Evolutionary conservation across 2,888 invertebrate genomes (phyloP).

Genomic region (Aspidiotus rigidus): DNA sequence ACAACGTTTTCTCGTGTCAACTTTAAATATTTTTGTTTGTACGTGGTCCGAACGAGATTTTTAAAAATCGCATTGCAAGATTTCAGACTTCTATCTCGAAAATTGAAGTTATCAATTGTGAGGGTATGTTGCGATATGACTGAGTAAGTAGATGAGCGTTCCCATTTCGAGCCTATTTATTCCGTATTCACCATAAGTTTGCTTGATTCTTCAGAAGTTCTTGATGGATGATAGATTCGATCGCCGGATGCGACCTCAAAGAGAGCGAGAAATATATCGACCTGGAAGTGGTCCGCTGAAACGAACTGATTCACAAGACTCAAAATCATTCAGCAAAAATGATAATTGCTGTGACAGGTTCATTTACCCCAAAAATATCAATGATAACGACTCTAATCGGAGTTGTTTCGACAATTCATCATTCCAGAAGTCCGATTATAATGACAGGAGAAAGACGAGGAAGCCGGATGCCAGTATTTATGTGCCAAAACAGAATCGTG

Average conservation of each 20-base stretch:
- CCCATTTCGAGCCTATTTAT: too few species aligned
- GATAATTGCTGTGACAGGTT: neutral
- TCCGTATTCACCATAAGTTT: too few species aligned
- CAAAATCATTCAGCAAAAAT: conserved; percentile 8
- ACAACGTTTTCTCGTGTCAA: too few species aligned
- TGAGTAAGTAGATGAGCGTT: too few species aligned
- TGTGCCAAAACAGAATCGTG: conserved; percentile 35
- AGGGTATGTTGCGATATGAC: too few species aligned
- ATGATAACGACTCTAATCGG: neutral
- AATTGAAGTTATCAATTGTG: too few species aligned
- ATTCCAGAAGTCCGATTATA: neutral
- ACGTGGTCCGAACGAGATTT: too few species aligned
- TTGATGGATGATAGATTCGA: conserved; percentile 37
- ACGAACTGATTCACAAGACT: conserved; percentile 48
- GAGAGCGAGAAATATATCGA: conserved; percentile 56
- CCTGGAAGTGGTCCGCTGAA: conserved; percentile 67
- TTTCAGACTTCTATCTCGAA: too few species aligned
- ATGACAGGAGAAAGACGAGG: conserved; percentile 31
- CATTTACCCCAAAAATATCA: neutral
- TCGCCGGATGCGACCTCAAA: conserved; percentile 48
- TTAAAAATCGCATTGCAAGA: too few species aligned
- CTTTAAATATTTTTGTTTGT: too few species aligned
- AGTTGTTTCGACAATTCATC: neutral
- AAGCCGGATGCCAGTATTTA: conserved; percentile 37
- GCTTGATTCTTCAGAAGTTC: neutral